Percentiles rank a stretch among this genome's conserved stretches.
Conservation (phyloP, 2,888 invertebrate species). For the Ectropis crepuscularia region DNA sequence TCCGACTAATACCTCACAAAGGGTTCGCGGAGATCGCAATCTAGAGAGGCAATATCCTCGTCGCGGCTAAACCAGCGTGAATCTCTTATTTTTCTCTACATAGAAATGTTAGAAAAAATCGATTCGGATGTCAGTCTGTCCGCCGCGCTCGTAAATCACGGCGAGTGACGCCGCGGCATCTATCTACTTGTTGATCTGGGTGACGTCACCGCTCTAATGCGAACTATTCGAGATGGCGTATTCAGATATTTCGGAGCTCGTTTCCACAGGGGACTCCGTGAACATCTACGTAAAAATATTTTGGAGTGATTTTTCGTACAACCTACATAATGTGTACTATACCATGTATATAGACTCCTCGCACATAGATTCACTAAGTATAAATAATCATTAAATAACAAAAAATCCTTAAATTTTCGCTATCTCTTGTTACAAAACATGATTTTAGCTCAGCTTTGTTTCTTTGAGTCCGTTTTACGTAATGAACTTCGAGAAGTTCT, state of each 20-base stretch:
- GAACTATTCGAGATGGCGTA: not conserved
- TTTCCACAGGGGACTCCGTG: not conserved
- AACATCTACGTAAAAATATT: not conserved
- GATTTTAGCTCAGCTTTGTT: too few species aligned
- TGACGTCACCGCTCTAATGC: conserved; percentile 9
- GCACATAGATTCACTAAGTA: too few species aligned
- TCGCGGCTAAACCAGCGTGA: conserved; percentile 55
- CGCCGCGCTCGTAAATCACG: conserved; percentile 62
- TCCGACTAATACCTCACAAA: conserved; percentile 46
- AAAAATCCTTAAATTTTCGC: too few species aligned
- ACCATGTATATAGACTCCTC: too few species aligned
- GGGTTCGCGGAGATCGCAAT: conserved; percentile 64
- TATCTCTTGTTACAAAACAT: too few species aligned
- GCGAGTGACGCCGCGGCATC: conserved; percentile 43
- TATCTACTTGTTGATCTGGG: conserved; percentile 63
- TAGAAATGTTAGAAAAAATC: conserved; percentile 55
- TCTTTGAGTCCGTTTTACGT: too few species aligned
- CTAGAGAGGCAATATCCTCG: conserved; percentile 72
- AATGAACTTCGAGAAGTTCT: too few species aligned
- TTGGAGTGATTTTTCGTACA: not conserved
- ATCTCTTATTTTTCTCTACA: conserved; percentile 51
- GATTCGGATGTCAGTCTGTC: conserved; percentile 50
- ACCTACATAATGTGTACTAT: too few species aligned
- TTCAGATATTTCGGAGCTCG: not conserved
- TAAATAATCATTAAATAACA: too few species aligned